Percentiles rank a stretch among this genome's conserved stretches.
Evolutionary conservation across 2,797 vertebrate genomes (phyloP).

Genomic region (Passerculus sandwichensis): DNA sequence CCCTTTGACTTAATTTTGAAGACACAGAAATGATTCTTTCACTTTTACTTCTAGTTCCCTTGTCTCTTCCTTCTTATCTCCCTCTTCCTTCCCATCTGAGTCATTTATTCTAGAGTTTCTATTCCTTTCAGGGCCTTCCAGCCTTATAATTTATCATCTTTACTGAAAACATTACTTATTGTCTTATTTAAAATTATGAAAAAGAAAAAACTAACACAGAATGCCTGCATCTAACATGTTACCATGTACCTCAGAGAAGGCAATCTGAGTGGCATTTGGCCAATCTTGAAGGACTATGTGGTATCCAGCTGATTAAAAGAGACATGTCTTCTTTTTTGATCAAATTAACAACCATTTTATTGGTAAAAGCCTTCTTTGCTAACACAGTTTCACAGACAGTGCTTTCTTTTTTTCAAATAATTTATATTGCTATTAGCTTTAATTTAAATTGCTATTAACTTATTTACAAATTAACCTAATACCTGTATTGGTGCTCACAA

Average conservation of each 20-base stretch:
- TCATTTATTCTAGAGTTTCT: background rate
- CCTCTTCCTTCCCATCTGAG: background rate
- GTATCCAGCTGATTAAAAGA: background rate
- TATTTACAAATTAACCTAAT: background rate
- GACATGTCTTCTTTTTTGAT: background rate
- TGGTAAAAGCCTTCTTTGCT: background rate
- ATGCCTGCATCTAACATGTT: background rate
- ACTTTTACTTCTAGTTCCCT: background rate
- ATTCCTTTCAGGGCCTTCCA: background rate
- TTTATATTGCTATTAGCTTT: background rate
- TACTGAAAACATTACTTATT: background rate
- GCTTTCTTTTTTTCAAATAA: background rate
- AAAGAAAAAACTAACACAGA: background rate
- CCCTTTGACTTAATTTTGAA: background rate
- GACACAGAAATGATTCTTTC: background rate
- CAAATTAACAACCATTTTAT: background rate
- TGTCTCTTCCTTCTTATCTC: background rate
- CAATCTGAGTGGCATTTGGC: background rate
- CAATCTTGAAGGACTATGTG: background rate
- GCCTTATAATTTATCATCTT: background rate
- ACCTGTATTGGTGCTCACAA: background rate
- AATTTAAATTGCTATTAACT: background rate
- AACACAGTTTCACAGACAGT: background rate
- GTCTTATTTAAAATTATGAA: background rate
- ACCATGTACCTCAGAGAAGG: accelerated